Base-by-base conservation (phyloP, 1,140 invertebrate genomes). In the Drosophila mauritiana region DNA sequence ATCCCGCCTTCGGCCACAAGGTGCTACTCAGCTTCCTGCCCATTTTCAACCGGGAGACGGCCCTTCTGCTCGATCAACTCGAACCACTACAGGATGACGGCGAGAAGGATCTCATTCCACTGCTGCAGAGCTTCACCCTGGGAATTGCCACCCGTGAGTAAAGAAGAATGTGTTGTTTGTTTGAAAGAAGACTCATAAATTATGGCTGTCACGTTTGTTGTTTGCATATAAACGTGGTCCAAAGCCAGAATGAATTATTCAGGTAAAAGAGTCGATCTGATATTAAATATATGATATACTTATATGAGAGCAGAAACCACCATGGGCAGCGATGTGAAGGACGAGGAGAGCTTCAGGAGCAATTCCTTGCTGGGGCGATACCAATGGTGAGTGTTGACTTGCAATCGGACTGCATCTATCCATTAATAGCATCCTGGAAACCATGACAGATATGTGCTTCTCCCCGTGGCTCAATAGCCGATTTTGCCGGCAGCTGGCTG, bases 401-500 rank as follows among this genome's bases (percentile, higher is more conserved):
- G 10, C 12, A 20, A 22, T 13, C 17, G 27, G 56, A 54, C 43
- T 36, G 31, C 39, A 72, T 34, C 61, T 78, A 86, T 78, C 55
- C 82, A 59, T 67, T 82, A 68, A 78, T 69, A 85, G 82, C 78
- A 40, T 69, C 55, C 25, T 82, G 46, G 84, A 91, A 74, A 78
- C 63, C 46, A 91, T 91, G 80, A 89, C 90, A 69, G 72, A 89
- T 46, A 91, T 91, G 83, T 85, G 78, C 55, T 91, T 91, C 46
- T 80, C 90, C 4, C 90, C 90, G 1, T 91, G 86, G 86, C 49
- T 91, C 6, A 70, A 51, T 6, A 69, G 39, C 34, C 78, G 59
- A 40, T 55, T 56, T 3, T 15, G 89, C 0, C 72, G 76, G 0
- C 61, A 75, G 31, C 36, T 91, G 4, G 25, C 54, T 8, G 81